These are phyloP conservation scores for Cavia porcellus DNA, from an alignment of 2,113 vertebrate genomes.

Conservation along the genomic window DNA sequence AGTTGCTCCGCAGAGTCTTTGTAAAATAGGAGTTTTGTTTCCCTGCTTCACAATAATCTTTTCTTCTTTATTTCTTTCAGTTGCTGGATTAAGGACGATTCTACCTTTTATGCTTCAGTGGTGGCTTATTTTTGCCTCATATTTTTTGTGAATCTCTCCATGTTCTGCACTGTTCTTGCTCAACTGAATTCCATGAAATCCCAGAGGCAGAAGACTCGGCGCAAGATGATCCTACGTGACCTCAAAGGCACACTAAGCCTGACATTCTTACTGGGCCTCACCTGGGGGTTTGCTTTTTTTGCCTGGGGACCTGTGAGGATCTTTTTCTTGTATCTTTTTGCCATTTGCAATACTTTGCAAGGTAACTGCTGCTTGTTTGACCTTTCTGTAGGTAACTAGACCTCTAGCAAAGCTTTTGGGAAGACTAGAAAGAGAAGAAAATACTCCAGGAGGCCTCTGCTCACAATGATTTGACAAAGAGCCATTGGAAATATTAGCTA, in stretches of 20 bases:
- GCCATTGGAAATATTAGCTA: conserved; percentile 11
- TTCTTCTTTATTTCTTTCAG: conserved; percentile 85
- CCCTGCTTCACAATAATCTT: conserved; percentile 45
- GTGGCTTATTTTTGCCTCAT: conserved; percentile 90
- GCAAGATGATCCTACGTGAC: conserved; percentile 85
- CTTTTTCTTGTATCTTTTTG: conserved; percentile 92
- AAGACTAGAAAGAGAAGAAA: conserved; percentile 10
- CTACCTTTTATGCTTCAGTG: conserved; percentile 90
- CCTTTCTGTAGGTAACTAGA: conserved; percentile 19
- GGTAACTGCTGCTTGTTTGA: conserved; percentile 86
- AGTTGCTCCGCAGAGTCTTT: background rate
- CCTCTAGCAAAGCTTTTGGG: background rate
- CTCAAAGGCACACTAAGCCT: conserved; percentile 91
- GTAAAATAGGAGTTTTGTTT: conserved; percentile 1
- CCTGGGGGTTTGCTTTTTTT: conserved; percentile 92
- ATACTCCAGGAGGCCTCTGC: background rate
- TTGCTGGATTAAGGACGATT: conserved; percentile 92
- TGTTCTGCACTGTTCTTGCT: conserved; percentile 92
- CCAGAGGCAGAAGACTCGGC: conserved; percentile 81
- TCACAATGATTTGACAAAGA: background rate
- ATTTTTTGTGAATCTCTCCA: conserved; percentile 89
- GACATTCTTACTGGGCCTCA: conserved; percentile 93
- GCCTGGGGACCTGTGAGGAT: conserved; percentile 89
- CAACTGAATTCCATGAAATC: conserved; percentile 89
- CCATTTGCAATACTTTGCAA: conserved; percentile 93